These are phyloP conservation scores for Diarsia rubi DNA, from an alignment of 2,888 invertebrate species.

Conservation along the genomic window DNA sequence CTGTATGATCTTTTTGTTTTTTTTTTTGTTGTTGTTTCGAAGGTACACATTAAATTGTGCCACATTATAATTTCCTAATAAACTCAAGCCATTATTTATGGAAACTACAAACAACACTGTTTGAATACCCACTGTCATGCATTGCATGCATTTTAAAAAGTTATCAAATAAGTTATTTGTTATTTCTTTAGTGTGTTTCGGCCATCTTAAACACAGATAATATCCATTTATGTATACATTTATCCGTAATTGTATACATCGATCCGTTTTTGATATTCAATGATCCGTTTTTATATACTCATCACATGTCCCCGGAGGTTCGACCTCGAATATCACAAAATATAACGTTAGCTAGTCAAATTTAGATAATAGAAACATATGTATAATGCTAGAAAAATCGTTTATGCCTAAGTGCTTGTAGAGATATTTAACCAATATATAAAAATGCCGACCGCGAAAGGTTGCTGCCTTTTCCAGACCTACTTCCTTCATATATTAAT, in stretches of 20 bases:
- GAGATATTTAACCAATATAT: conserved; percentile 62
- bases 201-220: neutral
- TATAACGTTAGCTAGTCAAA: conserved; percentile 86
- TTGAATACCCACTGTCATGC: neutral
- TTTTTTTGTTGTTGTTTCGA: neutral
- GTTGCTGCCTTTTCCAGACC: conserved; percentile 64
- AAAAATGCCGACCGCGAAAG: conserved; percentile 56
- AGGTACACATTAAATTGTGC: neutral
- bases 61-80: neutral
- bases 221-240: neutral
- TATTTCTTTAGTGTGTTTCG: neutral
- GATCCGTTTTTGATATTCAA: neutral
- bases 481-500: conserved; percentile 67
- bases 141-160: neutral
- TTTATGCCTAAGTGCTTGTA: conserved; percentile 70
- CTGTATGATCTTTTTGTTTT: too few species aligned
- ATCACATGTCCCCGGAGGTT: conserved; percentile 70
- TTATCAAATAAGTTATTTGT: neutral
- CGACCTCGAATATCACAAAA: conserved; percentile 83
- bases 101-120: neutral
- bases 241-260: neutral
- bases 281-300: conserved; percentile 49
- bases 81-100: neutral
- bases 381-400: conserved; percentile 76
- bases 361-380: conserved; percentile 80